Percentiles rank a stretch among this genome's conserved stretches.
phyloP scores from a whole-genome alignment of 2,113 vertebrate genomes.

The Andinoacara biseriatus region DNA sequence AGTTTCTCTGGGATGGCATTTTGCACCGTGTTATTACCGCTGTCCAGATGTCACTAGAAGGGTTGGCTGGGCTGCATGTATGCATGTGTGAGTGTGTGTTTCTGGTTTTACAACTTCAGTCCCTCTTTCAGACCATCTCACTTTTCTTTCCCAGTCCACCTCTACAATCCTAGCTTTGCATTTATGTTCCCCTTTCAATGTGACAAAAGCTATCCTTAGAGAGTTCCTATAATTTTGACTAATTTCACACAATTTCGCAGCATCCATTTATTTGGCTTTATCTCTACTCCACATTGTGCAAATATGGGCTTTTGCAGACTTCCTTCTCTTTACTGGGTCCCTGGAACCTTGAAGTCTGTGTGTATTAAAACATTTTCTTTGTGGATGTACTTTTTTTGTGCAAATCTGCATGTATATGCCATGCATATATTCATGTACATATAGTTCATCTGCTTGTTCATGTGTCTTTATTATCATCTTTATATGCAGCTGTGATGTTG shows the following conservation, averaged over 20 bases:
- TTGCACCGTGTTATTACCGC: constrained; percentile 79
- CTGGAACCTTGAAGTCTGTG: neutral
- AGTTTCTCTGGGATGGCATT: constrained; percentile 78
- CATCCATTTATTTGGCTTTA: neutral
- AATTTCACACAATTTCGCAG: constrained; percentile 33
- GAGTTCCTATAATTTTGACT: constrained; percentile 38
- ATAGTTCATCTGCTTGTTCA: neutral
- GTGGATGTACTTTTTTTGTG: neutral
- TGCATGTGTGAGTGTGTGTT: constrained; percentile 16
- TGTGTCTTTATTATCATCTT: constrained; percentile 20
- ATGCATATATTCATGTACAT: neutral
- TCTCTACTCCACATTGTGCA: neutral
- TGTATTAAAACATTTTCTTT: neutral
- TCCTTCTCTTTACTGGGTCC: neutral
- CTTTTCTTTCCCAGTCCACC: constrained; percentile 21
- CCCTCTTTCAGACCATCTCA: constrained; percentile 17
- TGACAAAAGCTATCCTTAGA: neutral
- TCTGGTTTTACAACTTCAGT: constrained; percentile 18
- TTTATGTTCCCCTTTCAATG: constrained; percentile 14
- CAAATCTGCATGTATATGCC: neutral
- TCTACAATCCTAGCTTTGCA: constrained; percentile 9
- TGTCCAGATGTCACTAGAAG: constrained; percentile 79
- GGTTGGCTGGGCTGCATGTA: constrained; percentile 23
- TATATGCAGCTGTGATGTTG: constrained; percentile 36
- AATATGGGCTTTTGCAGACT: neutral